These are phyloP conservation scores for Oncorhynchus keta DNA, from an alignment of 2,113 vertebrate species.

Conservation along the genomic window DNA sequence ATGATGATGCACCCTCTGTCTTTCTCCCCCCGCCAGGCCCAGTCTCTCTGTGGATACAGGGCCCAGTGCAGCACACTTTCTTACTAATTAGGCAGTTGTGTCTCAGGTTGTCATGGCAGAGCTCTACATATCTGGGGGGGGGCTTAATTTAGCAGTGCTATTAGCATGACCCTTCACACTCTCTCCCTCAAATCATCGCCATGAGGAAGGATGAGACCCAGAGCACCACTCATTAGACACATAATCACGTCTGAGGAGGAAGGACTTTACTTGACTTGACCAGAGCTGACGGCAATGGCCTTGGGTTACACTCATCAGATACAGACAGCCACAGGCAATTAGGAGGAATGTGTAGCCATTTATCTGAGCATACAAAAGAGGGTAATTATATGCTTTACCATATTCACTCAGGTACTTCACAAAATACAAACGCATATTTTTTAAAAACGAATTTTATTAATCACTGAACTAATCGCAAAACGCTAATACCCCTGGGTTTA, in stretches of 20 bases:
- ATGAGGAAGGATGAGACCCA: constrained; percentile 16
- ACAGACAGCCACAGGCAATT: constrained; percentile 3
- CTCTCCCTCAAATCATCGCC: constrained; percentile 28
- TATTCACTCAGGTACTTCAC: background rate
- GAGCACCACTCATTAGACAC: constrained; percentile 26
- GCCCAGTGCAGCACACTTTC: constrained; percentile 39
- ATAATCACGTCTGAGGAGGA: constrained; percentile 24
- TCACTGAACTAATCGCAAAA: background rate
- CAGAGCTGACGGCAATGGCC: constrained; percentile 22
- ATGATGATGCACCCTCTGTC: constrained; percentile 34
- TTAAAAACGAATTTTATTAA: background rate
- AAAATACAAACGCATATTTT: background rate
- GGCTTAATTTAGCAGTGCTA: constrained; percentile 44
- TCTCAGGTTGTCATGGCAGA: constrained; percentile 52
- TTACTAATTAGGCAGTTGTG: constrained; percentile 49
- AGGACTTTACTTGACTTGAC: constrained; percentile 32
- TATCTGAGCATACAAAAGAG: background rate
- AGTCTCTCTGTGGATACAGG: constrained; percentile 4
- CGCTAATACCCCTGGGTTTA: background rate
- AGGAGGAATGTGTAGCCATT: background rate
- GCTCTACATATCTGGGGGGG: constrained; percentile 31
- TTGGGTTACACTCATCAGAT: constrained; percentile 31
- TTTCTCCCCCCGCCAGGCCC: constrained; percentile 7
- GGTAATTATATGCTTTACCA: background rate
- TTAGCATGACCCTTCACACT: constrained; percentile 42